Base-by-base conservation (phyloP, 2,888 invertebrate genomes). In the Lepidonotus clava region DNA sequence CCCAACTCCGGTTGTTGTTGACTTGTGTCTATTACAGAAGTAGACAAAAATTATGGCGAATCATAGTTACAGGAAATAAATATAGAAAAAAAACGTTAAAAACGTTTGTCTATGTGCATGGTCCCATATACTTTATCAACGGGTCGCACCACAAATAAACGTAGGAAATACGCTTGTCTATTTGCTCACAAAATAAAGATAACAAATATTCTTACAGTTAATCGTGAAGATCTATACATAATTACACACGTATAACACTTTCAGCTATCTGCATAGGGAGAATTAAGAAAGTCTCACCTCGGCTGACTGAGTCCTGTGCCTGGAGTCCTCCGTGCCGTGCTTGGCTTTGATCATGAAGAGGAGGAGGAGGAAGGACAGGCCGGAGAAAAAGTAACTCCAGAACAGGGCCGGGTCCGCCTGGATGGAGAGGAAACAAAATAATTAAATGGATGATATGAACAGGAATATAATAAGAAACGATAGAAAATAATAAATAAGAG, bases 371-470 rank as follows among this genome's bases (percentile, higher is more conserved):
- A 91, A 86, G 28, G 92, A 88, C 36, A 92, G 87, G 18, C 89
- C 90, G 14, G 91, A 90, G 88, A 92, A 92, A 88, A 92, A 93
- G 87, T 91, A 92, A 87, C 92, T 92, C 92, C 92, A 93, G 87
- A 93, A 92, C 84, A 89, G 90, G 32, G 90, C 90, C 32, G 92
- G 92, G 83, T 92, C 92, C 38, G 91, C 91, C 92, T 93, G 88
- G 0, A 85, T 85, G 6, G 2, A 36, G 24, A 21, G 1, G 24
- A 21, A 38, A 34, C 14, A 5, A 38, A 34, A n/a, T 4, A 71
- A n/a, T n/a, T n/a, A n/a, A 18, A 5, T 11, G 24, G n/a, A 56
- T 46, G 18, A 46, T 46, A 46, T 11, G 8, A 18, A 11, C 18
- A 11, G 46, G 46, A 46, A 18, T 18, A 46, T 46, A 8, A 11